Percentiles rank a stretch among this genome's conserved stretches.
Evolutionary conservation across 2,113 vertebrate species (phyloP).

Genomic region (Machaerirhynchus nigripectus): DNA sequence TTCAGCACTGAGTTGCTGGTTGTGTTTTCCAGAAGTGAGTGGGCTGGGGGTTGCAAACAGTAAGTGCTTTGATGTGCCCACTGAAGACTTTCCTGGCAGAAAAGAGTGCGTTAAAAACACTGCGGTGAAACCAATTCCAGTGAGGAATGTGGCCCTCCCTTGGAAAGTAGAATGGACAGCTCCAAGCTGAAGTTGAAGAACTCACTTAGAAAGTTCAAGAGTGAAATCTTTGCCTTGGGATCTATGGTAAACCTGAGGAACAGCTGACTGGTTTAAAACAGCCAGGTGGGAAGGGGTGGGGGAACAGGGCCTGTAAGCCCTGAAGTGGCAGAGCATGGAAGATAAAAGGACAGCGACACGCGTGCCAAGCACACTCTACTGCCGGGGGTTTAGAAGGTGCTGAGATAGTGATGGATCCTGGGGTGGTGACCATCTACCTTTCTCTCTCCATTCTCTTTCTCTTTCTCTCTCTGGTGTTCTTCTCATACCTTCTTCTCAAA

Average conservation of each 20-base stretch:
- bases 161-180: neutral
- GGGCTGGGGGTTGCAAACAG: neutral
- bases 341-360: rapidly evolving
- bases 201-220: neutral
- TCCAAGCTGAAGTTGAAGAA: neutral
- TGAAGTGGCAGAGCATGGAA: neutral
- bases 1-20: neutral
- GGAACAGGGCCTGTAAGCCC: neutral
- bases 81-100: neutral
- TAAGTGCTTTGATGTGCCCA: neutral
- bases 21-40: neutral
- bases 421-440: neutral
- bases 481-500: neutral
- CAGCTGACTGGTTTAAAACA: neutral
- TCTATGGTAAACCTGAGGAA: neutral
- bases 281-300: neutral
- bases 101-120: neutral
- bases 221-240: neutral
- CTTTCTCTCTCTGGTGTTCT: neutral
- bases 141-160: neutral
- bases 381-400: neutral
- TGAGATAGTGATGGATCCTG: neutral
- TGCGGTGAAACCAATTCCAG: neutral
- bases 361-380: neutral
- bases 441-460: neutral